Conservation (phyloP, 1,140 invertebrate genomes). For the Tribolium castaneum region DNA sequence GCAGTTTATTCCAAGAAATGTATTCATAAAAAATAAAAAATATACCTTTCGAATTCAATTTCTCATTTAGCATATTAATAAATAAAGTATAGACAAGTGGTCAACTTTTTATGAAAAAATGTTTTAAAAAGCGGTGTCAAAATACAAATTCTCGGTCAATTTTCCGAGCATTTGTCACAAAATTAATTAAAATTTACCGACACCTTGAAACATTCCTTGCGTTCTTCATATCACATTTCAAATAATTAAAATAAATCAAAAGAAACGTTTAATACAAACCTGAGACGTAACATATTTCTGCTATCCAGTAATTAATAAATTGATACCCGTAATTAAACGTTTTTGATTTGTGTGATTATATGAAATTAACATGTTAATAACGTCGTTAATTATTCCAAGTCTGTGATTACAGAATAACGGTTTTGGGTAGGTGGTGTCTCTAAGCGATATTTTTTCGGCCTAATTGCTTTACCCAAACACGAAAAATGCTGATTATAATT, state of each 20-base stretch:
- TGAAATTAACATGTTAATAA: background rate
- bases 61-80: too few relatives aligned
- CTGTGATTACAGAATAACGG: background rate
- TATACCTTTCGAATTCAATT: too few relatives aligned
- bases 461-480: background rate
- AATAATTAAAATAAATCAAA: background rate
- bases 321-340: background rate
- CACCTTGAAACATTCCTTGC: background rate
- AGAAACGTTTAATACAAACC: background rate
- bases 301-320: background rate
- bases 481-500: background rate
- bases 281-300: background rate
- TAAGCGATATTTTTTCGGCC: slow-evolving; percentile 1
- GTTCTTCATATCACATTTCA: background rate
- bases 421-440: background rate
- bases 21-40: too few relatives aligned
- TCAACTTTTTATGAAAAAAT: too few relatives aligned
- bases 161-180: background rate
- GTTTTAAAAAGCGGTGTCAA: too few relatives aligned
- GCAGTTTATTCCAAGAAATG: too few relatives aligned
- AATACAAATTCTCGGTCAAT: too few relatives aligned
- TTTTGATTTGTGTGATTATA: background rate
- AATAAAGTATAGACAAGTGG: too few relatives aligned
- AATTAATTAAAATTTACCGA: background rate
- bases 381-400: background rate